Base-by-base conservation (phyloP, 2,888 invertebrate genomes). In the Oscheius onirici region DNA sequence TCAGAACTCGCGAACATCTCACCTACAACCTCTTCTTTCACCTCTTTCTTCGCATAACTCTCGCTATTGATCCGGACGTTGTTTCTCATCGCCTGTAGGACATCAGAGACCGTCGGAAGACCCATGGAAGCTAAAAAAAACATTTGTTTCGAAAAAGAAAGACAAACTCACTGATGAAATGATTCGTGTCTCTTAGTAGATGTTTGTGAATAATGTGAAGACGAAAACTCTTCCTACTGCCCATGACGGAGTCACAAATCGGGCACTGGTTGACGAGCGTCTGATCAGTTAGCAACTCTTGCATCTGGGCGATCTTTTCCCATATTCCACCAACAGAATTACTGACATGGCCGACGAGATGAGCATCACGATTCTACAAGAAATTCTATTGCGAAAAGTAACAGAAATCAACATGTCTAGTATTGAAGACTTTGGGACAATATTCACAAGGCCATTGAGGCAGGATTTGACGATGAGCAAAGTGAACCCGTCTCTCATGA, bases 141-240 rank as follows among this genome's bases (percentile, higher is more conserved):
- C 5, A 0, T 41, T 44, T 46, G 5, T 66, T 40, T 10, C 15
- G 2, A 44, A 44, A 24, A 11, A 20, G 24, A n/a, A 22, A 6
- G 17, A 3, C 22, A 44, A 49, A 68, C 68, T 43, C 1, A 68
- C 68, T 20, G 17, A 68, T 68, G 40, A 68, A 68, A 20, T 58
- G 44, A 41, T 20, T 22, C 15, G 70, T 65, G 41, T 61, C 71
- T 13, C 57, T 41, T 10, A 66, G 46, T 10, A 71, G 43, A 57
- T 71, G 71, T 44, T 71, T 71, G 24, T 71, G 71, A 11, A 71
- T 71, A 55, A 71, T 44, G 40, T 71, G 71, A 17, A 71, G 57
- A 3, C 71, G 71, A 20, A 71, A 71, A 17, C 71, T 71, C 55
- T 71, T 71, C 17, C 71, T 28, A 28, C 71, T 71, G 3, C 71